Evolutionary conservation across 2,113 vertebrate species (phyloP).

Genomic region (Labeo rohita): DNA sequence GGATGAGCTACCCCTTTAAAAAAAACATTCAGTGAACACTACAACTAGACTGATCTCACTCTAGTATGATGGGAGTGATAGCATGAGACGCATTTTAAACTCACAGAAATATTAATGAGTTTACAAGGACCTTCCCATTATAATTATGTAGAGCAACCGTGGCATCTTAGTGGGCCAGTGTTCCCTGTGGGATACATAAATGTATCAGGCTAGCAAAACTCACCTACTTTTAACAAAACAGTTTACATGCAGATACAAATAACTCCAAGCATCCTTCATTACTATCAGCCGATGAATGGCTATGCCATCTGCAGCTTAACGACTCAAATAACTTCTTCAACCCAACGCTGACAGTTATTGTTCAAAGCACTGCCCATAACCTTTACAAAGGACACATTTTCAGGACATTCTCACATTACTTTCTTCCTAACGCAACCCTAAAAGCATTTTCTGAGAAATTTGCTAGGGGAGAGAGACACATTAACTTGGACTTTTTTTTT

Average conservation of each 20-base stretch:
- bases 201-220: constrained; percentile 79
- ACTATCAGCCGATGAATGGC: constrained; percentile 67
- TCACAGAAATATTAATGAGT: constrained; percentile 80
- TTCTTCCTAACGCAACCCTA: constrained; percentile 16
- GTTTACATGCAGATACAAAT: constrained; percentile 75
- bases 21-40: neutral
- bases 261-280: constrained; percentile 70
- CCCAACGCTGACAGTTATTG: constrained; percentile 18
- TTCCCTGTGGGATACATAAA: constrained; percentile 75
- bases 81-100: constrained; percentile 61
- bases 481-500: neutral
- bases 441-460: constrained; percentile 15
- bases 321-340: constrained; percentile 60
- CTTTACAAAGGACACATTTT: constrained; percentile 41
- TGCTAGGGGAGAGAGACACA: neutral
- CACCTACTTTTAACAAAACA: constrained; percentile 81
- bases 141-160: constrained; percentile 82
- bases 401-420: constrained; percentile 14
- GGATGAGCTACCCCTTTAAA: neutral
- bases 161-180: constrained; percentile 80
- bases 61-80: neutral
- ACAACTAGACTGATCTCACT: constrained; percentile 20
- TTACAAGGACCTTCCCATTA: constrained; percentile 79
- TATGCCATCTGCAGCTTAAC: constrained; percentile 73
- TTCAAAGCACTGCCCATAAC: constrained; percentile 29